Conservation (phyloP, 2,888 invertebrate species). For the Xanthorhoe spadicearia region DNA sequence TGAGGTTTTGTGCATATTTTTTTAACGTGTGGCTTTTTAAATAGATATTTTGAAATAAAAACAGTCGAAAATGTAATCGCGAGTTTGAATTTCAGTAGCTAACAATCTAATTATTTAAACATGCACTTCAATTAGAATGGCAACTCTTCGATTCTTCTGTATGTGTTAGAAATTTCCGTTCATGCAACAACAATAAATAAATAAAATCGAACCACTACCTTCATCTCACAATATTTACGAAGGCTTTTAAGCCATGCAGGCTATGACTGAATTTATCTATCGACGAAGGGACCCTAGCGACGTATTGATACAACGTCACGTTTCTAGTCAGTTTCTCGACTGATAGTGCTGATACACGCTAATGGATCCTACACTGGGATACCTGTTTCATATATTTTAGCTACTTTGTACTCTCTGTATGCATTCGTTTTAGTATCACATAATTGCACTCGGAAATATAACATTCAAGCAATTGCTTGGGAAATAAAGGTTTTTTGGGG, state of each 20-base stretch:
- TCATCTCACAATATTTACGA: constrained; percentile 46
- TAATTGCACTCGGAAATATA: constrained; percentile 13
- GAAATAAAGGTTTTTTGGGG: too few species aligned
- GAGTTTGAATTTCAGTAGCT: too few species aligned
- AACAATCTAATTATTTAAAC: too few species aligned
- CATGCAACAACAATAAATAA: constrained; percentile 23
- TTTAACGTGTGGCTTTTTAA: too few species aligned
- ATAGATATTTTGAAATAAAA: too few species aligned
- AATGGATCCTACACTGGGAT: constrained; percentile 64
- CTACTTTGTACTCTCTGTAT: constrained; percentile 32
- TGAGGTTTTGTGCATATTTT: too few species aligned
- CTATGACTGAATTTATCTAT: constrained; percentile 58
- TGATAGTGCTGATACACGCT: constrained; percentile 72
- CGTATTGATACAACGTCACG: constrained; percentile 63
- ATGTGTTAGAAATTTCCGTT: background rate
- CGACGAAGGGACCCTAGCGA: constrained; percentile 51
- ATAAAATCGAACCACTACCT: constrained; percentile 34
- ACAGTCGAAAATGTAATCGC: too few species aligned
- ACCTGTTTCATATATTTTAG: constrained; percentile 34
- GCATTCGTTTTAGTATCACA: constrained; percentile 4
- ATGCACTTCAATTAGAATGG: too few species aligned
- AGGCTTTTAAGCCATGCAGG: constrained; percentile 50
- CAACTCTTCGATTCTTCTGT: too few species aligned
- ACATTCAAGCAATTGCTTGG: too few species aligned
- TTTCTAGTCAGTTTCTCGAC: constrained; percentile 61